A percentile compares a stretch with the other conserved stretches of the same genome.
phyloP scores from a whole-genome alignment of 2,113 vertebrate genomes.

The Gymnocephalus cernua region DNA sequence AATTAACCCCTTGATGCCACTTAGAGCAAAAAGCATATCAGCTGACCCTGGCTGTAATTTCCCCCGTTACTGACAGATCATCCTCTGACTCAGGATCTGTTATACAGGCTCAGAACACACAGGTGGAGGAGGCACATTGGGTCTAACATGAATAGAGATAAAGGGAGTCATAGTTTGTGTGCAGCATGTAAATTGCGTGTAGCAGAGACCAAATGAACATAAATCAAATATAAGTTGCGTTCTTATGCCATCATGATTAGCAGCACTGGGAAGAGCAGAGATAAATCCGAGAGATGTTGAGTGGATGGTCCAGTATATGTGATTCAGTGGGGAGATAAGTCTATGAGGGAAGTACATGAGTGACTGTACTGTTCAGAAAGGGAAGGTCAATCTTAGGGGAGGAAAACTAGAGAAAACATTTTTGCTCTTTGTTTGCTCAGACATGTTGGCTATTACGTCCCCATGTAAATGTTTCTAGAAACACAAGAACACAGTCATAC shows the following conservation, averaged over 20 bases:
- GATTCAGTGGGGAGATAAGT: slow-evolving; percentile 8
- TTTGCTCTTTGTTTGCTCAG: not conserved
- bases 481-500: not conserved
- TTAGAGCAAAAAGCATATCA: not conserved
- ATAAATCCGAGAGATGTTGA: slow-evolving; percentile 6
- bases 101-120: not conserved
- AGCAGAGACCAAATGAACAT: not conserved
- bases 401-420: not conserved
- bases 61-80: not conserved
- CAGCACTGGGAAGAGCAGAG: not conserved
- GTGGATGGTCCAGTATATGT: slow-evolving; percentile 25
- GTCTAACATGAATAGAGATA: not conserved
- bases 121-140: not conserved
- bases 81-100: slow-evolving; percentile 18
- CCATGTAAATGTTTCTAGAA: not conserved
- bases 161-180: not conserved
- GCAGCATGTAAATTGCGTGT: not conserved
- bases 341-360: not conserved
- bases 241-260: not conserved
- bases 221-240: not conserved
- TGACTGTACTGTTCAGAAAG: slow-evolving; percentile 18
- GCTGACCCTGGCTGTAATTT: too few relatives aligned
- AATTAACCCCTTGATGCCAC: not conserved
- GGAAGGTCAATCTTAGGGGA: not conserved
- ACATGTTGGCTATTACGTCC: too few relatives aligned